Conservation (phyloP, 2,797 vertebrate species). For the Moxostoma hubbsi region DNA sequence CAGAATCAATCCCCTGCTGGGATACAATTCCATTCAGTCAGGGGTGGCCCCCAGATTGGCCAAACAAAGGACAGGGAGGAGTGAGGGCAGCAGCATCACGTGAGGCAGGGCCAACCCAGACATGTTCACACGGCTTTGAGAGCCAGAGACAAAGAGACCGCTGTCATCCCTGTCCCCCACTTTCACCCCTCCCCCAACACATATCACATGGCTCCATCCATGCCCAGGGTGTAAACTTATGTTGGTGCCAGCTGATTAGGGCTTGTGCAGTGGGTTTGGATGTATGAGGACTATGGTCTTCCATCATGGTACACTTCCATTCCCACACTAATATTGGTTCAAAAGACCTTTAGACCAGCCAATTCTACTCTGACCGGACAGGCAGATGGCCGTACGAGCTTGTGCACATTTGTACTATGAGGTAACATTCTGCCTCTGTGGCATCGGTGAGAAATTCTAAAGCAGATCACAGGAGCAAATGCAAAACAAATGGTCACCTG, state of each 20-base stretch:
- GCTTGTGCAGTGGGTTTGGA: not conserved
- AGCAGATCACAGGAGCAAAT: not conserved
- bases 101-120: constrained; percentile 60
- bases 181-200: constrained; percentile 49
- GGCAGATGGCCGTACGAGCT: constrained; percentile 17
- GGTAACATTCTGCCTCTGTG: not conserved
- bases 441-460: not conserved
- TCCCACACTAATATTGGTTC: constrained; percentile 23
- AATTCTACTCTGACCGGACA: not conserved
- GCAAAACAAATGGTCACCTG: constrained; percentile 2
- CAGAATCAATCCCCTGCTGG: constrained; percentile 62
- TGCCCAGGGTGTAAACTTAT: constrained; percentile 34
- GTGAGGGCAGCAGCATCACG: constrained; percentile 57
- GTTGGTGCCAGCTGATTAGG: constrained; percentile 52
- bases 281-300: constrained; percentile 15
- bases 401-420: not conserved
- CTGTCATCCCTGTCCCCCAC: constrained; percentile 61
- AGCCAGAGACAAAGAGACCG: constrained; percentile 65
- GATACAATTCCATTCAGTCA: constrained; percentile 70
- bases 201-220: constrained; percentile 36
- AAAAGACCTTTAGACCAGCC: constrained; percentile 3
- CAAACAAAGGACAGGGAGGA: constrained; percentile 63
- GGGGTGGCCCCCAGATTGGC: constrained; percentile 62
- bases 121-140: constrained; percentile 65
- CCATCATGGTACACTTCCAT: constrained; percentile 23